Evolutionary conservation across 2,113 vertebrate genomes (phyloP).

Genomic region (Myxocyprinus asiaticus): DNA sequence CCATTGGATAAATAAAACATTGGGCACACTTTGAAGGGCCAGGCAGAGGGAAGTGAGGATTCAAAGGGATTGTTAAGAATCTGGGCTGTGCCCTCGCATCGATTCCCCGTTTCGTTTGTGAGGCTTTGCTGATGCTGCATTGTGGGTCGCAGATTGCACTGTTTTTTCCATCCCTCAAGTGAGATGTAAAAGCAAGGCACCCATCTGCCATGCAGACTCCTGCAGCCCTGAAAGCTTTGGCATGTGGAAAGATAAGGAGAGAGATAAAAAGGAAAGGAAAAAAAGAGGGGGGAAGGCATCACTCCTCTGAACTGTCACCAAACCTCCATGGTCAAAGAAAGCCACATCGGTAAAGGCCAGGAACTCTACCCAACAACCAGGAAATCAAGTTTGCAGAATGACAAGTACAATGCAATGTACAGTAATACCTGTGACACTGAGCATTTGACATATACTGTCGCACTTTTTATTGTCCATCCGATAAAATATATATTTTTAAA

Average conservation of each 20-base stretch:
- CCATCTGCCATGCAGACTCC: conserved; percentile 81
- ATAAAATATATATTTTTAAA: too few relatives aligned
- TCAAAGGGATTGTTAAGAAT: conserved; percentile 69
- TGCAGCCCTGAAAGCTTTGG: conserved; percentile 74
- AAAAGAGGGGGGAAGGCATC: conserved; percentile 31
- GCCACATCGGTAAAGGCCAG: too few relatives aligned
- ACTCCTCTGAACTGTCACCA: too few relatives aligned
- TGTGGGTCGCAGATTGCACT: conserved; percentile 77
- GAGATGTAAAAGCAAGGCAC: conserved; percentile 79
- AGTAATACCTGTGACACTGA: too few relatives aligned
- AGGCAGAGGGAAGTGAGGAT: conserved; percentile 69
- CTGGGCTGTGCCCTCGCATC: conserved; percentile 59
- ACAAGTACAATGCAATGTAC: too few relatives aligned
- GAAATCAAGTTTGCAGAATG: too few relatives aligned
- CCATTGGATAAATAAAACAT: conserved; percentile 79
- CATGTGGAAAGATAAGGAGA: conserved; percentile 65
- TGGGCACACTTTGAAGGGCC: conserved; percentile 71
- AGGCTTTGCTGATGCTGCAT: conserved; percentile 72
- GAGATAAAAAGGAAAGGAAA: conserved; percentile 52
- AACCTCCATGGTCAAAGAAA: too few relatives aligned
- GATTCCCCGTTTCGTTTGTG: conserved; percentile 56
- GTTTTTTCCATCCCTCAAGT: conserved; percentile 73
- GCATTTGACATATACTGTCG: too few relatives aligned
- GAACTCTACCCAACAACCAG: too few relatives aligned
- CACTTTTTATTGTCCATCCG: too few relatives aligned